Conservation (phyloP, 2,888 invertebrate species). For the Spodoptera exigua region DNA sequence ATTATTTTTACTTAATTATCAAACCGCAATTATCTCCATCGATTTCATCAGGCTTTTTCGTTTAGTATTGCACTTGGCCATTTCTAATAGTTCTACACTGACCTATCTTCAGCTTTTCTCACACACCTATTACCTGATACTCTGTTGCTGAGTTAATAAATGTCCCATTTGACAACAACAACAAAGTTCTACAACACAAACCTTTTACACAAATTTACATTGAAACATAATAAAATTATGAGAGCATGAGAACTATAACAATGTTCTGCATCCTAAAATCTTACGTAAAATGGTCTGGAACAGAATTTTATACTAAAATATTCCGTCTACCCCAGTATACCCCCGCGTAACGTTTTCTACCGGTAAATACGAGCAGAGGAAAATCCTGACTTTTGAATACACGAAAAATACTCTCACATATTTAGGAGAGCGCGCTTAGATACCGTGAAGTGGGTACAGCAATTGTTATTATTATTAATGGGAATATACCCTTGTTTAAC, state of each 20-base stretch:
- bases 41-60: too few species aligned
- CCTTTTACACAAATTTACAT: too few species aligned
- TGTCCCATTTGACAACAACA: too few species aligned
- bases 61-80: too few species aligned
- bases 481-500: constrained; percentile 28
- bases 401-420: constrained; percentile 26
- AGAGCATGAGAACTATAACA: too few species aligned
- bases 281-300: neutral
- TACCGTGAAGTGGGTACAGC: constrained; percentile 17
- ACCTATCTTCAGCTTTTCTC: too few species aligned
- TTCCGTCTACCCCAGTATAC: constrained; percentile 9
- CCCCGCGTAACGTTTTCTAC: neutral
- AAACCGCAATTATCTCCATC: too few species aligned
- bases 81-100: too few species aligned
- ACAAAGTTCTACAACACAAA: too few species aligned
- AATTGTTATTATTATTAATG: constrained; percentile 30
- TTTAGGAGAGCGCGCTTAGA: constrained; percentile 3
- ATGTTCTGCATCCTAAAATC: neutral
- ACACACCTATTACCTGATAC: neutral
- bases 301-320: constrained; percentile 17
- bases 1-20: too few species aligned
- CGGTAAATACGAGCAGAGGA: constrained; percentile 1
- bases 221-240: too few species aligned
- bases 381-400: constrained; percentile 24
- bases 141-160: too few species aligned